Percentiles rank a stretch among this genome's conserved stretches.
Evolutionary conservation across 2,113 vertebrate species (phyloP).

Genomic region (Sylvietta virens): DNA sequence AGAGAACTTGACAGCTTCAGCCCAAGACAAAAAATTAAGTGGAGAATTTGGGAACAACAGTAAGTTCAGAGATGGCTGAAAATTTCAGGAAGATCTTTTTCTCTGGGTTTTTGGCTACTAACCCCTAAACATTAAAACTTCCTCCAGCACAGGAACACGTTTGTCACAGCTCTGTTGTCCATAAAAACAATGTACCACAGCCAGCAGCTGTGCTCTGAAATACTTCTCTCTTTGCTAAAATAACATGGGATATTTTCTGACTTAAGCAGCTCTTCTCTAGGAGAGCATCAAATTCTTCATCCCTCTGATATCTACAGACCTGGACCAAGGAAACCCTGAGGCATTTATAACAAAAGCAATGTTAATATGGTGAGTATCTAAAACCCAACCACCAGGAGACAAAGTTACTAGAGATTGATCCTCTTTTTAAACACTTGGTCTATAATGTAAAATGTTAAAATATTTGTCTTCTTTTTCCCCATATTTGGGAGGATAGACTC

Average conservation of each 20-base stretch:
- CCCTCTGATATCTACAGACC: neutral
- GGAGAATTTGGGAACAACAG: neutral
- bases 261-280: neutral
- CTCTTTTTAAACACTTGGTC: neutral
- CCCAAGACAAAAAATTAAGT: neutral
- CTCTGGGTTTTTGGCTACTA: neutral
- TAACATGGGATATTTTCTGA: neutral
- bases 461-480: neutral
- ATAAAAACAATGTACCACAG: neutral
- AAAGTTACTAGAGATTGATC: neutral
- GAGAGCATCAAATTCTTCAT: neutral
- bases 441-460: neutral
- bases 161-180: neutral
- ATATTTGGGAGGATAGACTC: neutral
- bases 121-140: neutral
- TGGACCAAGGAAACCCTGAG: neutral
- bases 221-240: neutral
- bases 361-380: neutral
- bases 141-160: neutral
- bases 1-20: neutral
- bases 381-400: neutral
- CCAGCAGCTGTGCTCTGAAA: neutral
- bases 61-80: neutral
- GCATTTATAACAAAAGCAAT: neutral
- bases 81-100: neutral